Conservation (phyloP, 2,888 invertebrate species). For the Pterostichus niger region DNA sequence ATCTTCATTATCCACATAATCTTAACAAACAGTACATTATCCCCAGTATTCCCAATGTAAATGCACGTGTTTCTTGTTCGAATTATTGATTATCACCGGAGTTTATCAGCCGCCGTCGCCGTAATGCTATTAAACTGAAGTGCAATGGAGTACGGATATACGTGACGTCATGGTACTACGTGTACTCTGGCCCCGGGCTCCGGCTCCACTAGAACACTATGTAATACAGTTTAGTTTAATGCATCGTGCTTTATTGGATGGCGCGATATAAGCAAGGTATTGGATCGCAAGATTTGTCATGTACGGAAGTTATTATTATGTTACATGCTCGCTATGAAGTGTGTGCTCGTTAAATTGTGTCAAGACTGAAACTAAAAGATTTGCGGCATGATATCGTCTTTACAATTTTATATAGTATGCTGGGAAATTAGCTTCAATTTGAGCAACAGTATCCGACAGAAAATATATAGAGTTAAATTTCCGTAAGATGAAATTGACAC, state of each 20-base stretch:
- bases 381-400: too few relatives aligned
- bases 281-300: conserved; percentile 12
- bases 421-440: too few relatives aligned
- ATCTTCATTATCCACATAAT: conserved; percentile 36
- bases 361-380: background rate
- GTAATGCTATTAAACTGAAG: conserved; percentile 42
- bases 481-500: too few relatives aligned
- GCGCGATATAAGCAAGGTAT: background rate
- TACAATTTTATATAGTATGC: too few relatives aligned
- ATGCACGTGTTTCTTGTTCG: conserved; percentile 49
- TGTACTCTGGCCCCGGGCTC: background rate
- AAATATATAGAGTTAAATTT: too few relatives aligned
- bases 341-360: background rate
- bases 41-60: conserved; percentile 24
- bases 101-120: conserved; percentile 22
- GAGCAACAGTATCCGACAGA: too few relatives aligned
- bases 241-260: conserved; percentile 7
- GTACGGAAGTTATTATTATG: background rate
- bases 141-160: conserved; percentile 21
- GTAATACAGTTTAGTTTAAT: conserved; percentile 12
- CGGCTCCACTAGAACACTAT: background rate
- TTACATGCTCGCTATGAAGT: background rate
- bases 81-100: conserved; percentile 43
- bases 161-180: conserved; percentile 5
- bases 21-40: conserved; percentile 38